Conservation (phyloP, 2,797 vertebrate genomes). For the Sternarchorhynchus goeldii region DNA sequence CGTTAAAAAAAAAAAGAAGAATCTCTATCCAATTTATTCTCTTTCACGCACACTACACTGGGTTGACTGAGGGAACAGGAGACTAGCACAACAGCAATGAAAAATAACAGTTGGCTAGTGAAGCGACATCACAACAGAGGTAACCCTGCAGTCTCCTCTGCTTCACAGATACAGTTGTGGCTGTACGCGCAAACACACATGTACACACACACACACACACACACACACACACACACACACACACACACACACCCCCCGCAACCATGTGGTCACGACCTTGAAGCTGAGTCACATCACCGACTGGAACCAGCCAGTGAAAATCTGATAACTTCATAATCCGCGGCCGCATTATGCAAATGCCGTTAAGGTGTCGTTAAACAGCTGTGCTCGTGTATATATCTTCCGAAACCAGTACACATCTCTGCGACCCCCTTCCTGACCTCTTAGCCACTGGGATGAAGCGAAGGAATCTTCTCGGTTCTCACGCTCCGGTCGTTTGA, state of each 20-base stretch:
- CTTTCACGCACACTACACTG: too few relatives aligned
- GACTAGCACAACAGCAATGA: too few relatives aligned
- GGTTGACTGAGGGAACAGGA: too few relatives aligned
- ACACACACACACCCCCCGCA: constrained; percentile 28
- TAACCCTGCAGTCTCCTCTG: too few relatives aligned
- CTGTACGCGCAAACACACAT: constrained; percentile 14
- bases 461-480: background rate
- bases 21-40: too few relatives aligned
- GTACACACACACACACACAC: background rate
- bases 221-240: constrained; percentile 29
- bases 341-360: background rate
- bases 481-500: background rate
- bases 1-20: too few relatives aligned
- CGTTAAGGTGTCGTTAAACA: background rate
- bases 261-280: constrained; percentile 58
- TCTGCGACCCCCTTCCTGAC: too few relatives aligned
- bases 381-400: background rate
- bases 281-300: constrained; percentile 49
- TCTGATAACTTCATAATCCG: background rate
- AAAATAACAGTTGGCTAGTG: too few relatives aligned
- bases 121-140: too few relatives aligned
- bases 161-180: too few relatives aligned
- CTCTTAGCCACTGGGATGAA: background rate
- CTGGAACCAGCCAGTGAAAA: constrained; percentile 42
- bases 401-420: background rate